A percentile compares a stretch with the other conserved stretches of the same genome.
phyloP scores from a whole-genome alignment of 1,140 invertebrate genomes.

The Elymnias hypermnestra region DNA sequence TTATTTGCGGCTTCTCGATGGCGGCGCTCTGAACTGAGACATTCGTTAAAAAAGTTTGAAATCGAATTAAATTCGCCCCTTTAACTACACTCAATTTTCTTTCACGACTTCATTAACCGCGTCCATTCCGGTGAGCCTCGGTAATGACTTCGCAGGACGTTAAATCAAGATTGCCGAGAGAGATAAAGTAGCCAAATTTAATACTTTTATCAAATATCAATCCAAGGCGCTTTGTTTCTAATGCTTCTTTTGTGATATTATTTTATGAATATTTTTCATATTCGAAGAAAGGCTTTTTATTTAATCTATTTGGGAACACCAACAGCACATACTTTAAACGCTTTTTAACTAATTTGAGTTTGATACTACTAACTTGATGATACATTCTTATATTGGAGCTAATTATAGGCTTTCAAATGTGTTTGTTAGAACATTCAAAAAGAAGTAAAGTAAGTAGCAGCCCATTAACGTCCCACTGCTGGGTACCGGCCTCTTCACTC shows the following conservation, averaged over 20 bases:
- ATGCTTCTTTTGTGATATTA: background rate
- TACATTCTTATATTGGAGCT: no score
- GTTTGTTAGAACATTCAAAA: no score
- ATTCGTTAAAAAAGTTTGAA: conserved; percentile 70
- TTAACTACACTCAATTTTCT: conserved; percentile 72
- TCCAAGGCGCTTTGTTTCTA: background rate
- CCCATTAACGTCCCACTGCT: no score
- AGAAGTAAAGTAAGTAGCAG: no score
- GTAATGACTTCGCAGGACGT: conserved; percentile 69
- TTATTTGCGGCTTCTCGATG: conserved; percentile 52
- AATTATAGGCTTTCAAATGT: no score
- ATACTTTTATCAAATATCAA: conserved; percentile 60
- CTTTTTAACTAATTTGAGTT: no score
- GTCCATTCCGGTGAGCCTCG: conserved; percentile 65
- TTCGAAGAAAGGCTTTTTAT: no score
- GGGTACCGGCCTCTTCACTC: no score
- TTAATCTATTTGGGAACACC: no score
- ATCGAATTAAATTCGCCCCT: conserved; percentile 73
- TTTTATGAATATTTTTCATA: background rate
- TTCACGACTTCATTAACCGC: conserved; percentile 71
- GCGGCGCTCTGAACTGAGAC: conserved; percentile 49
- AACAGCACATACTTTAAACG: no score
- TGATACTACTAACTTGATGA: no score
- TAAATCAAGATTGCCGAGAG: conserved; percentile 68
- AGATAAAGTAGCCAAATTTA: conserved; percentile 69